Percentiles rank a stretch among this genome's conserved stretches.
Conservation (phyloP, 2,113 vertebrate genomes). For the Callocephalon fimbriatum region DNA sequence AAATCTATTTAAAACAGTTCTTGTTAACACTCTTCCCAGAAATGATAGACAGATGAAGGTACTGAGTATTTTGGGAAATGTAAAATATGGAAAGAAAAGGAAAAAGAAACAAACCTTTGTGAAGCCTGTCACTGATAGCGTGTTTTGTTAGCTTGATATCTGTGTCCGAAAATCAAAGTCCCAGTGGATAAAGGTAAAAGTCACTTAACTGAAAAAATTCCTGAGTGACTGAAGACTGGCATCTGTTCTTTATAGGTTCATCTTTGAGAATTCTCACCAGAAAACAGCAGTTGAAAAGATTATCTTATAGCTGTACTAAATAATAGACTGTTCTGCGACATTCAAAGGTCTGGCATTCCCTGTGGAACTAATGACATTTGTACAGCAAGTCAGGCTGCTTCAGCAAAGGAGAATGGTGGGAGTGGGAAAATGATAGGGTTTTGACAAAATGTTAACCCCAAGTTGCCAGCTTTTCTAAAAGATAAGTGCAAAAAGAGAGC, state of each 20-base stretch:
- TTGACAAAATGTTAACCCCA: slow-evolving; percentile 45
- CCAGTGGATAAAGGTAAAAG: slow-evolving; percentile 45
- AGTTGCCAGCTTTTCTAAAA: slow-evolving; percentile 19
- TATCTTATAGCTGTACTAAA: slow-evolving; percentile 67
- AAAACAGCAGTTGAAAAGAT: slow-evolving; percentile 74
- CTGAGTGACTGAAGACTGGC: slow-evolving; percentile 48
- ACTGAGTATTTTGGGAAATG: neutral
- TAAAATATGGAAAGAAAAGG: neutral
- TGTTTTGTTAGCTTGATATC: slow-evolving; percentile 40
- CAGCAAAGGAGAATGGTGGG: neutral
- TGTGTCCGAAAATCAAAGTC: slow-evolving; percentile 39
- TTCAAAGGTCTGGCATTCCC: slow-evolving; percentile 69
- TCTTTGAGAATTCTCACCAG: slow-evolving; percentile 67
- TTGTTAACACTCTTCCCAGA: neutral
- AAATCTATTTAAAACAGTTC: neutral
- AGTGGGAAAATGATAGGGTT: neutral
- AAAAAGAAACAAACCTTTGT: neutral
- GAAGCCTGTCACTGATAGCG: neutral
- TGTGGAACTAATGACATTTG: slow-evolving; percentile 74
- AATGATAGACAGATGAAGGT: neutral
- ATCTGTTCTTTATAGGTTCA: slow-evolving; percentile 44
- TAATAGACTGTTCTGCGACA: slow-evolving; percentile 64
- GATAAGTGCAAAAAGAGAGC: neutral
- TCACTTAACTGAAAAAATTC: slow-evolving; percentile 48
- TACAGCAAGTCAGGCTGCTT: slow-evolving; percentile 49